A percentile compares a stretch with the other conserved stretches of the same genome.
phyloP scores from a whole-genome alignment of 2,888 invertebrate genomes.

The Brachyopa scutellaris region DNA sequence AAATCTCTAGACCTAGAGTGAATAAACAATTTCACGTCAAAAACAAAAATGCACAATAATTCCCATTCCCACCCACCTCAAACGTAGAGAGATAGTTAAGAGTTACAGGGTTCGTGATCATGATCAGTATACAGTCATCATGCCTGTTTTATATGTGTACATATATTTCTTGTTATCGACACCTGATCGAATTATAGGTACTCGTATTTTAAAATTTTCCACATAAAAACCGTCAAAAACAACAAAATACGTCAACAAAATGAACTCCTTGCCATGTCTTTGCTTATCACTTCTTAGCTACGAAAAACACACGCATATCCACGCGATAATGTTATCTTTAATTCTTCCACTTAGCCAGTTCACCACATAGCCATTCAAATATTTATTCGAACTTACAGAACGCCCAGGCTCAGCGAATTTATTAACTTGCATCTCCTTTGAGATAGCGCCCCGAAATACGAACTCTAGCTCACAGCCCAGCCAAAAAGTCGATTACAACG shows the following conservation, averaged over 20 bases:
- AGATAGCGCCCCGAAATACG: slow-evolving; percentile 17
- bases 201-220: neutral
- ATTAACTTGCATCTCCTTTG: slow-evolving; percentile 1
- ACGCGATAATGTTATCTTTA: slow-evolving; percentile 24
- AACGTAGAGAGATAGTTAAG: too few relatives aligned
- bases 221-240: neutral
- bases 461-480: neutral
- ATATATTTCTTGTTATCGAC: neutral
- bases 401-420: neutral
- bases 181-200: too few relatives aligned
- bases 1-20: too few relatives aligned
- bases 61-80: too few relatives aligned
- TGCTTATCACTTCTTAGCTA: slow-evolving; percentile 11
- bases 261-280: slow-evolving; percentile 1
- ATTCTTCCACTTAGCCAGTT: neutral
- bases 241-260: slow-evolving; percentile 3
- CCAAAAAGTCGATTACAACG: slow-evolving; percentile 15
- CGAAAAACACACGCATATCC: neutral
- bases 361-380: too few relatives aligned
- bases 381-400: too few relatives aligned
- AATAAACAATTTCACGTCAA: too few relatives aligned
- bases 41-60: too few relatives aligned
- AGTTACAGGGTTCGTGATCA: too few relatives aligned
- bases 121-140: too few relatives aligned
- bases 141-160: too few relatives aligned